Percentiles rank a stretch among this genome's conserved stretches.
These are phyloP conservation scores for Palythoa heliodiscus DNA, from an alignment of 92 coral and sea anemone species.

Conservation along the genomic window DNA sequence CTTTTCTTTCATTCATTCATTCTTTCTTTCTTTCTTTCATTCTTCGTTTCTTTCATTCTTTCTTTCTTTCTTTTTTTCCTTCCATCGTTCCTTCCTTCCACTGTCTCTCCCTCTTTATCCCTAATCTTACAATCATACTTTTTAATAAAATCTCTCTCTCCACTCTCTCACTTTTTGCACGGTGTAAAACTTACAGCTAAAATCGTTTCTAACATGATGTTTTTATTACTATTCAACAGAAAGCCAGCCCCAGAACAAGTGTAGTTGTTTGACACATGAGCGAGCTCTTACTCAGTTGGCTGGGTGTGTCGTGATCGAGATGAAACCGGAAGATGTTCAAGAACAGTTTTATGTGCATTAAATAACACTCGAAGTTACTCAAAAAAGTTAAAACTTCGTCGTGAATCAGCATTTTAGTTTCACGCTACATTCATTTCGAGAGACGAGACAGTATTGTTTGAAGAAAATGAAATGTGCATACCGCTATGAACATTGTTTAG, in stretches of 20 bases:
- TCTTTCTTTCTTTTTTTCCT: conserved; percentile 1
- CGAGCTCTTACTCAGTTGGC: neutral
- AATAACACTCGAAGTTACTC: neutral
- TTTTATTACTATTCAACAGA: neutral
- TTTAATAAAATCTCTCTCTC: too few relatives aligned
- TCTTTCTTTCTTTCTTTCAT: neutral
- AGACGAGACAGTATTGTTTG: neutral
- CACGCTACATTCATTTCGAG: neutral
- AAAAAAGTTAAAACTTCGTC: neutral
- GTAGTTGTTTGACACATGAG: neutral
- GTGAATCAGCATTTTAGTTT: conserved; percentile 12
- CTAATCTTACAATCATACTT: too few relatives aligned
- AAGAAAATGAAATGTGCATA: neutral
- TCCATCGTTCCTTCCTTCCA: neutral
- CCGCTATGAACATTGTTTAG: too few relatives aligned
- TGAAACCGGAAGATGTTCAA: conserved; percentile 6
- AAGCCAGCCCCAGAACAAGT: conserved; percentile 41
- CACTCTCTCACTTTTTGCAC: too few relatives aligned
- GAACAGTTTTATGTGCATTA: conserved; percentile 4
- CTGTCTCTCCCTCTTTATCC: too few relatives aligned
- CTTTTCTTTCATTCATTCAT: neutral
- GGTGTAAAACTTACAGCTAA: too few relatives aligned
- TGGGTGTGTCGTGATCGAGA: neutral
- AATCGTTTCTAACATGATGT: neutral
- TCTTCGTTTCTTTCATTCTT: neutral